These are phyloP conservation scores for Crocallis elinguaria DNA, from an alignment of 2,888 invertebrate species.

Conservation along the genomic window DNA sequence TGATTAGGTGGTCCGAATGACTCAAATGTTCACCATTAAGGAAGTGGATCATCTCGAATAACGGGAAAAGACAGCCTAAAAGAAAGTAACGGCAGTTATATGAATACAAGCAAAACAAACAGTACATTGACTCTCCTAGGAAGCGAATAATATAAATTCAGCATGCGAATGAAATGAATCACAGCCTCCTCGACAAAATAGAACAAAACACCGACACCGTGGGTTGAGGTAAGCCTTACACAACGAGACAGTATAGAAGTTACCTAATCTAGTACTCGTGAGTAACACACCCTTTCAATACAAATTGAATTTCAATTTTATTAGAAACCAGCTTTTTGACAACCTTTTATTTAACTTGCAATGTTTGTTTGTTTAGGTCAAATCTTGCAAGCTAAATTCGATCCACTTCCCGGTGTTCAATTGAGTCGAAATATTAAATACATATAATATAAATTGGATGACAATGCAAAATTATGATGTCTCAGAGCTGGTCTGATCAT, in stretches of 20 bases:
- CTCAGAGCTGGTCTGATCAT: no score
- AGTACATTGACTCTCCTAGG: conserved; percentile 26
- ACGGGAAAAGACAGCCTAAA: conserved; percentile 29
- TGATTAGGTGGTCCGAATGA: conserved; percentile 22
- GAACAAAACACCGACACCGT: conserved; percentile 11
- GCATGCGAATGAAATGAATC: conserved; percentile 11
- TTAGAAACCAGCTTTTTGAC: no score
- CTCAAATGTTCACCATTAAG: conserved; percentile 22
- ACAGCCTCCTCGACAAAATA: conserved; percentile 2
- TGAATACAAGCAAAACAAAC: conserved; percentile 30
- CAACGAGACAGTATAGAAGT: conserved; percentile 2
- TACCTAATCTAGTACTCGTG: neutral
- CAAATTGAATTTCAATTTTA: neutral
- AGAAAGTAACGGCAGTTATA: conserved; percentile 28
- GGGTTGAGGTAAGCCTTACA: conserved; percentile 1
- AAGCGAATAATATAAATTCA: conserved; percentile 10
- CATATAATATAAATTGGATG: no score
- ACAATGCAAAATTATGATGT: no score
- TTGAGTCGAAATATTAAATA: no score
- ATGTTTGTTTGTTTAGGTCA: no score
- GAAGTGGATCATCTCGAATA: conserved; percentile 25
- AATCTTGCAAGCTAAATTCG: no score
- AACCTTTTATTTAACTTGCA: no score
- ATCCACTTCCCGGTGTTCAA: no score
- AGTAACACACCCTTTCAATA: neutral